Conservation (phyloP, 35 echinoderm and acorn worm species). For the Ptychodera flava region DNA sequence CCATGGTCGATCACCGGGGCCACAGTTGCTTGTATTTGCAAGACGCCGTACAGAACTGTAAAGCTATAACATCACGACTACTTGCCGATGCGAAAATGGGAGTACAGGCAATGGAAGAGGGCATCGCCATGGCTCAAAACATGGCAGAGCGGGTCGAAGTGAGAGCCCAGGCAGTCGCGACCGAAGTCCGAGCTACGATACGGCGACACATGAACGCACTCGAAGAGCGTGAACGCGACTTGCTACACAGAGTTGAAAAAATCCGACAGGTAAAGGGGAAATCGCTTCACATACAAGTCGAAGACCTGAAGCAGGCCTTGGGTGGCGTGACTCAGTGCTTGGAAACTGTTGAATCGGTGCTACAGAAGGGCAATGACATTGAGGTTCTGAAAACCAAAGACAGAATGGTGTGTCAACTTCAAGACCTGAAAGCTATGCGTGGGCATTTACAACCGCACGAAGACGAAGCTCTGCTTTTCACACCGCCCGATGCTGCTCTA, state of each 20-base stretch:
- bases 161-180: conserved; percentile 57
- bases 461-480: conserved; percentile 84
- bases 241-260: conserved; percentile 74
- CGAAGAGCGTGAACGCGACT: conserved; percentile 82
- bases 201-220: conserved; percentile 75
- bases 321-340: conserved; percentile 50
- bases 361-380: conserved; percentile 70
- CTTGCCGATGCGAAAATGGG: conserved; percentile 77
- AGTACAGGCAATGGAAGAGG: conserved; percentile 61
- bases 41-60: conserved; percentile 93
- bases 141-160: conserved; percentile 80
- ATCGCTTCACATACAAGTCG: conserved; percentile 60
- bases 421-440: conserved; percentile 52
- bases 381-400: conserved; percentile 86
- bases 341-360: conserved; percentile 58
- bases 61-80: conserved; percentile 58
- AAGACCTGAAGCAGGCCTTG: conserved; percentile 66
- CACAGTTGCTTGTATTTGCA: conserved; percentile 95
- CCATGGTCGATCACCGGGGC: conserved; percentile 85
- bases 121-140: conserved; percentile 59
- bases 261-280: conserved; percentile 80
- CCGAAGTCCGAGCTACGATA: conserved; percentile 75
- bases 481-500: conserved; percentile 90
- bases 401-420: conserved; percentile 67
- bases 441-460: conserved; percentile 82